phyloP scores from a whole-genome alignment of 2,113 vertebrate genomes.

The Neomonachus schauinslandi region DNA sequence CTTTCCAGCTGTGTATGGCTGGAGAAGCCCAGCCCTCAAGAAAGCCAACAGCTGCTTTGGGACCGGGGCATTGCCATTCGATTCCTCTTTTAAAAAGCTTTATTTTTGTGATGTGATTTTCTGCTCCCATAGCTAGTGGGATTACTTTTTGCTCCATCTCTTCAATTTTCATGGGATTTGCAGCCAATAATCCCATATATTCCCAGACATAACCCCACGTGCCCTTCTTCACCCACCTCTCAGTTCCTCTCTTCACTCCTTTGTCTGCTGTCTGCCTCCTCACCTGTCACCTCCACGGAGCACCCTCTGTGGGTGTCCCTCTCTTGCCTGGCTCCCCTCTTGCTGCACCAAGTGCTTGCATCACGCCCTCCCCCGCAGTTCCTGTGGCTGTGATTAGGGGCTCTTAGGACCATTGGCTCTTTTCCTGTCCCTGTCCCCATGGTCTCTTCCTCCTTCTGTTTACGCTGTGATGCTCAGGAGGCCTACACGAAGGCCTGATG shows the following conservation, averaged over 20 bases:
- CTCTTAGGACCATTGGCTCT: background rate
- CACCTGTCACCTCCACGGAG: background rate
- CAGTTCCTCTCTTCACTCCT: background rate
- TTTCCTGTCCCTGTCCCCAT: background rate
- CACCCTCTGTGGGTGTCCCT: background rate
- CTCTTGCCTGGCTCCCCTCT: background rate
- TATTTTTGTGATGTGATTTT: background rate
- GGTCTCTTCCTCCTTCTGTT: conserved; percentile 41
- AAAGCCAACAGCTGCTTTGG: background rate
- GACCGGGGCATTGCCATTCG: background rate
- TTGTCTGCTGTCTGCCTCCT: background rate
- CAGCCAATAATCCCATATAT: background rate
- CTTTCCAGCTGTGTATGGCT: background rate
- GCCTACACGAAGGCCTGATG: background rate
- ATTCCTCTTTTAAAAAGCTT: background rate
- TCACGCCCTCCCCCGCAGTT: background rate
- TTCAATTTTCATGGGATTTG: background rate
- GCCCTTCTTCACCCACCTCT: background rate
- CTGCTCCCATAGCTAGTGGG: background rate
- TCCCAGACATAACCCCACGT: background rate
- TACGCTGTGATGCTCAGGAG: background rate
- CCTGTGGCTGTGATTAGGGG: background rate
- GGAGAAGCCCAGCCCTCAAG: background rate
- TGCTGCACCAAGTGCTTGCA: background rate
- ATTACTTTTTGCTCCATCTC: background rate